Base-by-base conservation (phyloP, 2,113 vertebrate species). In the Chascanopsetta lugubris region DNA sequence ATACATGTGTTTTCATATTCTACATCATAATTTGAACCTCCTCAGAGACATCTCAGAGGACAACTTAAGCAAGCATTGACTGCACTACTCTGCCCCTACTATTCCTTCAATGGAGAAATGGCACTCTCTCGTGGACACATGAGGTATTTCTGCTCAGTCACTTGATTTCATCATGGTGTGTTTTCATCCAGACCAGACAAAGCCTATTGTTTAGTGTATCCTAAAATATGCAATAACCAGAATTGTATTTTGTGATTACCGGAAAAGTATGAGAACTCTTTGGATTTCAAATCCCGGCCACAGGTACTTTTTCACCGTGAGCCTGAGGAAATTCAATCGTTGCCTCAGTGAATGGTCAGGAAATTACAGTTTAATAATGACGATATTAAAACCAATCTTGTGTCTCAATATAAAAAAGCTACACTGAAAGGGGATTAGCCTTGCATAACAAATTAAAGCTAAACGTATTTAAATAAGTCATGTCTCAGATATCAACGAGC, bases 41-140 rank as follows among this genome's bases (percentile, higher is more conserved):
- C 18, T 3, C 1, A 48, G 21, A 22, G 3, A 3, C 2, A 18
- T 30, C 40, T 49, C 20, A 6, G 25, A 18, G 45, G n/a, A 49
- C 34, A 40, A 32, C 18, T 26, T 1, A 25, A 36, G 8, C 13
- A 29, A 15, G 15, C 12, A 32, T 8, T n/a, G 15, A 21, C 5
- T 38, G 2, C 1, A n/a, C 4, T 21, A 1, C 27, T 6, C 18
- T 7, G 21, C 12, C 4, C 0, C 0, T 12, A 0, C 1, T 17
- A 0, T 18, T 30, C 2, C 29, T 30, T 38, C 7, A 42, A 17
- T 77, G 30, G 55, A 36, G 47, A 48, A 72, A 49, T 24, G 27
- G 58, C 56, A 4, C 49, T 0, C 50, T 76, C 82, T 0, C 2
- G 80, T 80, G 82, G 78, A 69, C 22, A 61, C 1, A 53, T 22